phyloP scores from a whole-genome alignment of 2,113 vertebrate species.

The Melanerpes aurifrons region DNA sequence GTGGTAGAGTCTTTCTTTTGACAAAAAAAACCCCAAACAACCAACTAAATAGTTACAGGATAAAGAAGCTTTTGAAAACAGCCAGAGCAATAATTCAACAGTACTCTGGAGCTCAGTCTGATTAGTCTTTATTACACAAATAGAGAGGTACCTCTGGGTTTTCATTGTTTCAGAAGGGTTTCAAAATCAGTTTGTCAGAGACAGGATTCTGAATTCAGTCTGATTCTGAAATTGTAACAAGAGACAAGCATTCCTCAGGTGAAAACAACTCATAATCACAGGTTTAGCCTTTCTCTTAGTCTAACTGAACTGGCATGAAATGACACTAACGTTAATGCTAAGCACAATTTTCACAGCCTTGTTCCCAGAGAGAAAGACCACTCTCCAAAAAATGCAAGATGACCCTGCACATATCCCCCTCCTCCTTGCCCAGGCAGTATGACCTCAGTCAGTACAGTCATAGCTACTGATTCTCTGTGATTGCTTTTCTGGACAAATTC shows the following conservation, averaged over 20 bases:
- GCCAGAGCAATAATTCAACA: background rate
- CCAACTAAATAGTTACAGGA: background rate
- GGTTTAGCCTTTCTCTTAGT: background rate
- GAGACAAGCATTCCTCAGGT: background rate
- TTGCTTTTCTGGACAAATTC: background rate
- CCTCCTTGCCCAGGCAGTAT: background rate
- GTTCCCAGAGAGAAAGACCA: background rate
- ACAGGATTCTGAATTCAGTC: background rate
- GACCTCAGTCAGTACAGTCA: background rate
- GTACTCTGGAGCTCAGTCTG: background rate
- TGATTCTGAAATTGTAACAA: background rate
- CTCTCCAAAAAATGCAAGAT: background rate
- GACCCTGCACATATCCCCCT: background rate
- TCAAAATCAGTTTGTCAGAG: background rate
- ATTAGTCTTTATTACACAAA: background rate
- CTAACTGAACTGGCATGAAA: background rate
- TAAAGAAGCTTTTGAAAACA: background rate
- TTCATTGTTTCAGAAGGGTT: background rate
- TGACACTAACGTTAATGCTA: background rate
- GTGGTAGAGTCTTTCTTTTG: background rate
- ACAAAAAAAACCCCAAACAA: background rate
- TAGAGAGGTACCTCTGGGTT: background rate
- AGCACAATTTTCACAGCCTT: background rate
- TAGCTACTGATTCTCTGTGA: background rate
- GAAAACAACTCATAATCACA: background rate